These are phyloP conservation scores for Bombus balteatus DNA, from an alignment of 1,140 invertebrate species.

Conservation along the genomic window DNA sequence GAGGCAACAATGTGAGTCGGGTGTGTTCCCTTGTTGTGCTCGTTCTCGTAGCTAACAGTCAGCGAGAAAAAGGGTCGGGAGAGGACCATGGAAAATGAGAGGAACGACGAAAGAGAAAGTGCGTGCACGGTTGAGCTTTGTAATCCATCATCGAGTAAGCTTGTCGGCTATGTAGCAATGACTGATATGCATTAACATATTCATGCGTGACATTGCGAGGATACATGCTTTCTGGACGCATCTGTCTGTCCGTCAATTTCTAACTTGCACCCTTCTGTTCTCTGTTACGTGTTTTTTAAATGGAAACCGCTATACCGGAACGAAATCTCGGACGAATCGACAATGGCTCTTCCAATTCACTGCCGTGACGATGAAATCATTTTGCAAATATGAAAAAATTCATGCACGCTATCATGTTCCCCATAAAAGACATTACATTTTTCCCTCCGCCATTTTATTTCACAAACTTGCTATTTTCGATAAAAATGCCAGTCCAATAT, in stretches of 20 bases:
- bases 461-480: too few species aligned
- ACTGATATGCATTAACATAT: conserved; percentile 65
- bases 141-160: conserved; percentile 54
- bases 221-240: conserved; percentile 44
- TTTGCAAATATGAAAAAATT: background rate
- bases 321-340: background rate
- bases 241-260: conserved; percentile 67
- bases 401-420: too few species aligned
- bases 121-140: conserved; percentile 1
- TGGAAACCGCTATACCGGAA: conserved; percentile 29
- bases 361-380: background rate
- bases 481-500: too few species aligned
- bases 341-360: background rate
- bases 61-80: too few species aligned
- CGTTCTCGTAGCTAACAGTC: background rate
- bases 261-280: background rate
- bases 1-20: background rate
- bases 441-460: too few species aligned
- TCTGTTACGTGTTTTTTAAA: background rate
- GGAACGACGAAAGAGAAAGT: conserved; percentile 23
- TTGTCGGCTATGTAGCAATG: conserved; percentile 6
- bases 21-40: background rate
- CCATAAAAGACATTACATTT: too few species aligned
- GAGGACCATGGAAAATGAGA: background rate
- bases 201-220: conserved; percentile 61